Base-by-base conservation (phyloP, 2,797 vertebrate genomes). In the Paguma larvata region DNA sequence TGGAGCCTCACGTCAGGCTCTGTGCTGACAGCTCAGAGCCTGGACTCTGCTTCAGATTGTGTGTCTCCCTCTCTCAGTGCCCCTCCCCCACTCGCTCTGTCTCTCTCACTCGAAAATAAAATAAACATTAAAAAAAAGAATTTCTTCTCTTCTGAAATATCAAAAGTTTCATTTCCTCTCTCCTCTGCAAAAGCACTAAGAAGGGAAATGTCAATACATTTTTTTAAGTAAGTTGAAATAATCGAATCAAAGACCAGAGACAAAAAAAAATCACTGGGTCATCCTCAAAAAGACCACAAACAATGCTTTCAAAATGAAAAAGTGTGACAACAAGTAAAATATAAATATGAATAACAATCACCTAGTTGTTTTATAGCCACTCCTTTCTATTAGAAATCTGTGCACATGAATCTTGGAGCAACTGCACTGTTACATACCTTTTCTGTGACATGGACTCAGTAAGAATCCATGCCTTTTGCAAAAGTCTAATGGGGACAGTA, bases 91-190 rank as follows among this genome's bases (percentile, higher is more conserved):
- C 18, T 53, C 16, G 19, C 53, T 53, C 53, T 53, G 53, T 53
- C 53, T 53, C 53, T 53, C 53, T 19, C 53, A 19, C 53, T 19
- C 53, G 7, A 53, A 53, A 53, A 53, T 53, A 53, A 53, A 53
- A 53, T 53, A 19, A 53, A 53, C 16, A 18, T 53, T 46, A 46
- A 53, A 53, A 53, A 53, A 53, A 94, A 92, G n/a, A 89, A 44
- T 41, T 94, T 78, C 70, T 91, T 85, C 70, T 96, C 32, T 85
- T 92, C 46, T 48, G 38, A 82, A 90, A 32, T 93, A 75, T 6
- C 5, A 56, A n/a, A 75, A 56, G 15, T 32, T 65, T 56, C 51
- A 84, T 19, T 90, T 63, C 25, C 34, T 91, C 32, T 63, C 16
- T 10, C 11, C 38, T 65, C 56, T 53, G 3, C 8, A 93, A 82